Conservation (phyloP, 1,140 invertebrate species). For the Trichonephila inaurata region DNA sequence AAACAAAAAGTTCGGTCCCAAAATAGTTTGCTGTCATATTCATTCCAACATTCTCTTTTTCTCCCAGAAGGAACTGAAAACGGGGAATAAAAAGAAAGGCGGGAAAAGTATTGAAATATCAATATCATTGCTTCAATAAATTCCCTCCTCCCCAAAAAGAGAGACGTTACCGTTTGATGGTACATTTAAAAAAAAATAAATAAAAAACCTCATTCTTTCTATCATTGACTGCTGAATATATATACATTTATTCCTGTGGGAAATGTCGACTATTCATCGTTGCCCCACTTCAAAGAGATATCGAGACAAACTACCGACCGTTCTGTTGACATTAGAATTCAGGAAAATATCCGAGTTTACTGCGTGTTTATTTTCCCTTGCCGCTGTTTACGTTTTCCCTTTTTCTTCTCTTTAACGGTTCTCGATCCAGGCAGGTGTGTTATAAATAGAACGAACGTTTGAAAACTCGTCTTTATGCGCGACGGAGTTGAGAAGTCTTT, state of each 20-base stretch:
- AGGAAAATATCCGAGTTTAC: background rate
- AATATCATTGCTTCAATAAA: background rate
- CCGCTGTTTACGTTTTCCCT: background rate
- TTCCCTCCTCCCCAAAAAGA: background rate
- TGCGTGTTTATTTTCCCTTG: background rate
- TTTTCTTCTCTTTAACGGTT: background rate
- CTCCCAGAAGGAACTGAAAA: no score
- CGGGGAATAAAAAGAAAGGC: no score
- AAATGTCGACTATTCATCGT: background rate
- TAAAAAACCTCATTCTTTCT: background rate
- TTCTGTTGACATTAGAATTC: constrained; percentile 6
- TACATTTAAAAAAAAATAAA: background rate
- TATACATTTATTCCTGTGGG: background rate
- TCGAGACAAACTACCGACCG: background rate
- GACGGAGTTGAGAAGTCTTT: no score
- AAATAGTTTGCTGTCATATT: no score
- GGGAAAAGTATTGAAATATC: no score
- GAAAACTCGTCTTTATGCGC: background rate
- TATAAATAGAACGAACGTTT: background rate
- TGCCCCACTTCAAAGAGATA: background rate
- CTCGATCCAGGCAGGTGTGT: background rate
- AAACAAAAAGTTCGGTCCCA: no score
- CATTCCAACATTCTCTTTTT: no score
- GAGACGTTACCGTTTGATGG: background rate
- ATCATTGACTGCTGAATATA: background rate